Conservation (phyloP, 2,888 invertebrate genomes). For the Parasteatoda lunata region DNA sequence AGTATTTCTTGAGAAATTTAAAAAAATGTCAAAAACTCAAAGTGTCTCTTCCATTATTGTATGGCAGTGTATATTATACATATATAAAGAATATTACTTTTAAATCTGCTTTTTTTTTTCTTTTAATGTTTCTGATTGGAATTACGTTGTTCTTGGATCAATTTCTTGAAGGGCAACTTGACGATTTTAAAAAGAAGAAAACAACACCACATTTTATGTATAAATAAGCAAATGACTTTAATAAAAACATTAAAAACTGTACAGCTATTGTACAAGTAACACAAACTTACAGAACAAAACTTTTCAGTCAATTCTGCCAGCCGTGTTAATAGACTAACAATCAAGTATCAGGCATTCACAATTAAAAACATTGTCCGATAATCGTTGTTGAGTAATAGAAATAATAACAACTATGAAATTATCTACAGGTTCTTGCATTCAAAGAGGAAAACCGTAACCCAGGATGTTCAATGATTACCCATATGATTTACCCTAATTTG, state of each 20-base stretch:
- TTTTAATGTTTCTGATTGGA: too few species aligned
- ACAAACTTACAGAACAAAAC: constrained; percentile 26
- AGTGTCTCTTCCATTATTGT: too few species aligned
- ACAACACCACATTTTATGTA: constrained; percentile 32
- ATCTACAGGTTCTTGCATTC: constrained; percentile 30
- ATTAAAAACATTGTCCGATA: constrained; percentile 36
- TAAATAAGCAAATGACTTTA: constrained; percentile 68
- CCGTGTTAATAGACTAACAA: constrained; percentile 48
- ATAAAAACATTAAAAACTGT: constrained; percentile 58
- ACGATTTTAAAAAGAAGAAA: background rate
- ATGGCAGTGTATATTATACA: too few species aligned
- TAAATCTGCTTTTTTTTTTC: too few species aligned
- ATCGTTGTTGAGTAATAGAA: constrained; percentile 29
- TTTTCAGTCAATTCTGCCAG: constrained; percentile 7
- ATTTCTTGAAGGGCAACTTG: too few species aligned
- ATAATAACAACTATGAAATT: background rate
- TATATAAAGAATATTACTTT: too few species aligned
- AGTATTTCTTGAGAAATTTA: too few species aligned
- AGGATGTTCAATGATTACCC: constrained; percentile 49
- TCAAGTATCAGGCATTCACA: constrained; percentile 43
- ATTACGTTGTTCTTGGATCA: too few species aligned
- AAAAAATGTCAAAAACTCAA: too few species aligned
- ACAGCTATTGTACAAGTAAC: constrained; percentile 63
- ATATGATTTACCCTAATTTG: constrained; percentile 20
- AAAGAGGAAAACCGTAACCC: constrained; percentile 41